A percentile compares a stretch with the other conserved stretches of the same genome.
These are phyloP conservation scores for Pristionchus fissidentatus DNA, from an alignment of 2,888 invertebrate genomes.

Conservation along the genomic window DNA sequence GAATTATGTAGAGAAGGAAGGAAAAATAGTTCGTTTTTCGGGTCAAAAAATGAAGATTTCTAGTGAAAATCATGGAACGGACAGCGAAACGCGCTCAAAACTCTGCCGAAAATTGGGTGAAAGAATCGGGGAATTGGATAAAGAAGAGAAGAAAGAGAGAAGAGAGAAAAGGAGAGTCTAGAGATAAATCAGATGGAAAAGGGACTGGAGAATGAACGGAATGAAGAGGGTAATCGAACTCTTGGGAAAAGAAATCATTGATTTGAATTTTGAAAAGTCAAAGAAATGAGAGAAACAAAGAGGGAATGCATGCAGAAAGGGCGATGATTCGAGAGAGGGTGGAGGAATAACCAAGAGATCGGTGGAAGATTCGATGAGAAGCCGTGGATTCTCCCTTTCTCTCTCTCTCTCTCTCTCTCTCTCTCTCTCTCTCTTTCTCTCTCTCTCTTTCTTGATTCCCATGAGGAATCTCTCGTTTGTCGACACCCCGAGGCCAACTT, in stretches of 20 bases:
- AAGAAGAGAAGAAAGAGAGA: neutral
- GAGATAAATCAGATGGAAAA: neutral
- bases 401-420: no score
- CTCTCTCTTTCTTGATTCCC: neutral
- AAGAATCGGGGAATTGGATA: neutral
- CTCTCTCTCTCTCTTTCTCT: neutral
- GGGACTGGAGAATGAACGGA: slow-evolving; percentile 3
- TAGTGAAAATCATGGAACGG: neutral
- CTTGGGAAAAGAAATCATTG: neutral
- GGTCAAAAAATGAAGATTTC: neutral
- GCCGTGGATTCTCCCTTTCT: neutral
- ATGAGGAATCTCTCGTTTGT: neutral
- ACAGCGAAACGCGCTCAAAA: no score
- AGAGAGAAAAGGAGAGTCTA: neutral
- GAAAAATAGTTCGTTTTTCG: neutral
- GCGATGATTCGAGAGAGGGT: neutral
- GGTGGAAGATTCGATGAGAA: neutral
- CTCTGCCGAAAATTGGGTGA: neutral
- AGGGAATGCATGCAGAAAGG: neutral
- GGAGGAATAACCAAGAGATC: neutral
- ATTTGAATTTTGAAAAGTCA: neutral
- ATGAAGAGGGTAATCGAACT: slow-evolving; percentile 2
- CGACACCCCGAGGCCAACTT: no score
- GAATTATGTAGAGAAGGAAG: neutral
- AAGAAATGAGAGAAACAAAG: neutral